Base-by-base conservation (phyloP, 2,113 vertebrate species). In the Ceyx margarethae region DNA sequence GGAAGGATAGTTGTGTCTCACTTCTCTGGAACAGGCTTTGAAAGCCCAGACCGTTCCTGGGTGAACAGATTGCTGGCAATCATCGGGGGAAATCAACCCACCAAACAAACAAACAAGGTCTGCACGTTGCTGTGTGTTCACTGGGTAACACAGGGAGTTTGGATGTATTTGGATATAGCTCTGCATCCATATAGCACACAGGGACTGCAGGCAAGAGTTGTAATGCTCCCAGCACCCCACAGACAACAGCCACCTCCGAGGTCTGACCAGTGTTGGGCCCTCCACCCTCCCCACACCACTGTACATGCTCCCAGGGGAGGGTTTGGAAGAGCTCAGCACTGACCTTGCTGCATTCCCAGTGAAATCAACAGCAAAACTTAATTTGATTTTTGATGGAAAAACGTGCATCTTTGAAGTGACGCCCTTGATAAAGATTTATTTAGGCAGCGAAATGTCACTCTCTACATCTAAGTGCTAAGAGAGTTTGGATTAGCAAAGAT, bases 371-470 rank as follows among this genome's bases (percentile, higher is more conserved):
- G 64, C 6, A 13, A 48, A 85, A 74, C n/a, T 83, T 92, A 14
- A 87, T 85, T 74, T 65, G 72, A 92, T 53, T 95, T 92, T 71
- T 74, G 94, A 89, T 87, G 81, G 76, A 43, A 92, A 91, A 90
- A 84, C 33, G 86, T 92, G 67, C 91, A 87, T 62, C 71, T 81
- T n/a, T 46, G 62, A 82, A 92, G 67, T 64, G 56, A 58, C 26
- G 72, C 37, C 91, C 89, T 92, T 85, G 81, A 83, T 82, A 62
- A 1, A 85, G 43, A 88, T 87, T 89, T 87, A 74, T 81, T 91
- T 53, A 83, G 79, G 94, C 84, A 92, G 78, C 0, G 0, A 85
- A 94, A 94, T 40, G 67, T 66, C 87, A 74, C 78, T 71, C 89
- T 86, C 71, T 74, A 42, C 53, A 71, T 53, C 64, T 78, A 71